Evolutionary conservation across 2,888 invertebrate genomes (phyloP).

Genomic region (Kryphioiulus occultus): DNA sequence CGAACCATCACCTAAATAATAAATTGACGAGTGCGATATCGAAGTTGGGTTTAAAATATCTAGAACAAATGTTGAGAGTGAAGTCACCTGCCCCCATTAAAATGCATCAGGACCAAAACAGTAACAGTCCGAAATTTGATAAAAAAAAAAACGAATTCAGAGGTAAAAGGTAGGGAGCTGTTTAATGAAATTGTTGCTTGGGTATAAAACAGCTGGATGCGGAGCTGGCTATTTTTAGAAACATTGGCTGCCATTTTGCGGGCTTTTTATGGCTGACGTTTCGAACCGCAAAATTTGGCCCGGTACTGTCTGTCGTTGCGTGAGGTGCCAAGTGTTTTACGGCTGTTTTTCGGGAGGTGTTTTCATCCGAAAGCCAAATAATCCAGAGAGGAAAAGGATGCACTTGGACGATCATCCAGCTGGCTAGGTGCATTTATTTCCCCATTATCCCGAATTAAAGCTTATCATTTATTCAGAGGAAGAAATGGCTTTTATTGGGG

Average conservation of each 20-base stretch:
- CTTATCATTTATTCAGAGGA: slow-evolving; percentile 21
- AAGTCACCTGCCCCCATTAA: too few species aligned
- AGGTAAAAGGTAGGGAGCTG: background rate
- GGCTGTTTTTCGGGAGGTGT: background rate
- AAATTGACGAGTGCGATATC: too few species aligned
- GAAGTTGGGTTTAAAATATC: too few species aligned
- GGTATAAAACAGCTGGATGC: background rate
- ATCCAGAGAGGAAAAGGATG: background rate
- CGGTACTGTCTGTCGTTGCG: background rate
- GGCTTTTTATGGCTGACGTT: background rate
- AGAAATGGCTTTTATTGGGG: background rate
- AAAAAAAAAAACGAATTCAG: too few species aligned
- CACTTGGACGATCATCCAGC: background rate
- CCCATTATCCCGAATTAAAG: background rate
- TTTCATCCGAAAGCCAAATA: background rate
- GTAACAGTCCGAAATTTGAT: too few species aligned
- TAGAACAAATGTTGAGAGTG: too few species aligned
- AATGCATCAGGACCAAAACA: too few species aligned
- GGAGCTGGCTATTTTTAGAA: background rate
- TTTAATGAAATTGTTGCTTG: background rate
- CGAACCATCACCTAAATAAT: too few species aligned
- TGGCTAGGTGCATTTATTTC: background rate
- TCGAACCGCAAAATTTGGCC: background rate
- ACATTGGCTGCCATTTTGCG: background rate
- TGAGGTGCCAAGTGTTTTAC: background rate